phyloP scores from a whole-genome alignment of 2,113 vertebrate genomes.

The Lipotes vexillifer region DNA sequence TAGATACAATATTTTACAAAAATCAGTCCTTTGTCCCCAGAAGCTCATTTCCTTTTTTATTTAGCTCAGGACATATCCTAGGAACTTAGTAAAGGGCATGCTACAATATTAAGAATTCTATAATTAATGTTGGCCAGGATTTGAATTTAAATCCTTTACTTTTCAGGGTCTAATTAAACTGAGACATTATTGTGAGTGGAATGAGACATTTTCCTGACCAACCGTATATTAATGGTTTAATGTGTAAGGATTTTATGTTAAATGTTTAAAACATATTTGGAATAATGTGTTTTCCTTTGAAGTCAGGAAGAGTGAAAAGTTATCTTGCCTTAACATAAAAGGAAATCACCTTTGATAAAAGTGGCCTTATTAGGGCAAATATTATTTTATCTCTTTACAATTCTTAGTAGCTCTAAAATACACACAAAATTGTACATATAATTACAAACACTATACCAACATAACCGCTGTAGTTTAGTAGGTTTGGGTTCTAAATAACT shows the following conservation, averaged over 20 bases:
- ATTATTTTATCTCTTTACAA: constrained; percentile 47
- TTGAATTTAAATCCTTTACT: constrained; percentile 85
- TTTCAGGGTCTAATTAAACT: constrained; percentile 85
- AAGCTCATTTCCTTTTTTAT: constrained; percentile 60
- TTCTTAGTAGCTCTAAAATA: constrained; percentile 46
- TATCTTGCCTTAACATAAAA: constrained; percentile 72
- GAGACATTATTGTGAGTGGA: constrained; percentile 80
- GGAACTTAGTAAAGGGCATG: constrained; percentile 77
- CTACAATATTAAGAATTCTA: constrained; percentile 75
- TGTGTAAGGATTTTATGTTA: constrained; percentile 63
- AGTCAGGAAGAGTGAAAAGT: constrained; percentile 60
- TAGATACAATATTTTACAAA: not conserved
- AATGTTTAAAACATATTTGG: constrained; percentile 48
- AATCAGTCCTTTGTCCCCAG: constrained; percentile 2
- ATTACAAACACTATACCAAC: not conserved
- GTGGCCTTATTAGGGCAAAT: constrained; percentile 36
- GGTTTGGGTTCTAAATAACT: constrained; percentile 48
- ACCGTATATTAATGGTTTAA: constrained; percentile 78
- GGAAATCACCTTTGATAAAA: constrained; percentile 66
- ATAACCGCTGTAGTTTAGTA: not conserved
- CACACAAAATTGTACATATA: constrained; percentile 49
- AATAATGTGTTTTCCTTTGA: constrained; percentile 58
- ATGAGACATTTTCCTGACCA: constrained; percentile 76
- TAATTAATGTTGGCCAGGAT: constrained; percentile 83
- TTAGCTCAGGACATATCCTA: constrained; percentile 65